A percentile compares a stretch with the other conserved stretches of the same genome.
phyloP scores from a whole-genome alignment of 2,113 vertebrate species.

The Dromas ardeola region DNA sequence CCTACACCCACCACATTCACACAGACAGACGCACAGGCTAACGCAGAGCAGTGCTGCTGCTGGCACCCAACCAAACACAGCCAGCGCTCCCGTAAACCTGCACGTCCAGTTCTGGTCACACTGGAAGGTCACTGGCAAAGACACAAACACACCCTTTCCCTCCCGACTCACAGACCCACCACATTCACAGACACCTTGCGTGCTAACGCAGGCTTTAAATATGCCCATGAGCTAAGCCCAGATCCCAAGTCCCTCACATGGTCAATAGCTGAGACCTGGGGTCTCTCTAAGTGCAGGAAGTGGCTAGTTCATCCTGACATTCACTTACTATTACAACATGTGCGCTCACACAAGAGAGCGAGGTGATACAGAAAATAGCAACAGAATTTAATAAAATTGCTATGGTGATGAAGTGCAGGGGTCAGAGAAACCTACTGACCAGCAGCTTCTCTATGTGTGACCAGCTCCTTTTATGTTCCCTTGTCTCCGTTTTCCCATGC shows the following conservation, averaged over 20 bases:
- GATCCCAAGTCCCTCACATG: neutral
- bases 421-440: neutral
- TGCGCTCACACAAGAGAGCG: accelerated
- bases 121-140: neutral
- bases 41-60: neutral
- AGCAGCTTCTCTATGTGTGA: neutral
- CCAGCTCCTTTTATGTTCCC: neutral
- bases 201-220: neutral
- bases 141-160: neutral
- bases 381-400: neutral
- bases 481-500: neutral
- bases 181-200: neutral
- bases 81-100: neutral
- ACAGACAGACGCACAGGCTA: neutral
- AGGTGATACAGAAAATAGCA: neutral
- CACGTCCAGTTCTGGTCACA: neutral
- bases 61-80: neutral
- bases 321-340: neutral
- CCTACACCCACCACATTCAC: neutral
- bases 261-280: neutral
- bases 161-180: neutral
- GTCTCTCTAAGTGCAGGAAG: neutral
- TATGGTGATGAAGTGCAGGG: neutral
- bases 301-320: neutral
- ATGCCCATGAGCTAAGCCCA: neutral